Conservation (phyloP, 2,113 vertebrate genomes). For the Pseudois nayaur region DNA sequence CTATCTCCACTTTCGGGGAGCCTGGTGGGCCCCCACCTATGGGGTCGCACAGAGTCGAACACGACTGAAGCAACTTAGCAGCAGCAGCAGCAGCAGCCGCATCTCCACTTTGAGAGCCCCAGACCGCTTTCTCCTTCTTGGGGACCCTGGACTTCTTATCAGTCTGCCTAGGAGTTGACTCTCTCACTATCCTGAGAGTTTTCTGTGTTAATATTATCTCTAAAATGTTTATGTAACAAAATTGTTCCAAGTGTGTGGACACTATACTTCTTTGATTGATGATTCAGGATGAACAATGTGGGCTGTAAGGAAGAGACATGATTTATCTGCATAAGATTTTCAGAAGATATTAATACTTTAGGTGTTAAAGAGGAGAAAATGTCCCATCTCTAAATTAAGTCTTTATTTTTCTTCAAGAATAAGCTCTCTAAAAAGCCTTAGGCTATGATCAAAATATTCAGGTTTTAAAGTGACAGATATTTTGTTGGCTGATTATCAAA, state of each 20-base stretch:
- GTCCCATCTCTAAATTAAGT: not conserved
- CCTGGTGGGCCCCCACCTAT: no score
- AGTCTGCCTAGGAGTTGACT: not conserved
- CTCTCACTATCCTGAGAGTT: not conserved
- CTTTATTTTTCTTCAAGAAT: constrained; percentile 39
- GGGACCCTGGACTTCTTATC: not conserved
- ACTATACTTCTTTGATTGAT: not conserved
- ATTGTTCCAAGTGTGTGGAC: not conserved
- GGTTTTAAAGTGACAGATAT: constrained; percentile 17
- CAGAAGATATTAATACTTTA: not conserved
- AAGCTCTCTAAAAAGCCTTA: not conserved
- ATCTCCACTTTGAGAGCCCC: not conserved
- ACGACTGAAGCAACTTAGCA: no score
- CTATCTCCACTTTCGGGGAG: not conserved
- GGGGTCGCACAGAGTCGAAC: no score
- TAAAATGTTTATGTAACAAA: constrained; percentile 35
- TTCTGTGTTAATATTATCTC: not conserved
- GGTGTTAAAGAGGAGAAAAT: not conserved
- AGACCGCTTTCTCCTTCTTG: not conserved
- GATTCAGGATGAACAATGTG: not conserved
- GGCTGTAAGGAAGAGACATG: not conserved
- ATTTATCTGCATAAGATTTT: not conserved
- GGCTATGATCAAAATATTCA: constrained; percentile 5
- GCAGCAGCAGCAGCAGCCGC: no score
- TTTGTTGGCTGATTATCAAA: constrained; percentile 15